Percentiles rank a stretch among this genome's conserved stretches.
Conservation (phyloP, 2,113 vertebrate species). For the Gallinago paraguaiae region DNA sequence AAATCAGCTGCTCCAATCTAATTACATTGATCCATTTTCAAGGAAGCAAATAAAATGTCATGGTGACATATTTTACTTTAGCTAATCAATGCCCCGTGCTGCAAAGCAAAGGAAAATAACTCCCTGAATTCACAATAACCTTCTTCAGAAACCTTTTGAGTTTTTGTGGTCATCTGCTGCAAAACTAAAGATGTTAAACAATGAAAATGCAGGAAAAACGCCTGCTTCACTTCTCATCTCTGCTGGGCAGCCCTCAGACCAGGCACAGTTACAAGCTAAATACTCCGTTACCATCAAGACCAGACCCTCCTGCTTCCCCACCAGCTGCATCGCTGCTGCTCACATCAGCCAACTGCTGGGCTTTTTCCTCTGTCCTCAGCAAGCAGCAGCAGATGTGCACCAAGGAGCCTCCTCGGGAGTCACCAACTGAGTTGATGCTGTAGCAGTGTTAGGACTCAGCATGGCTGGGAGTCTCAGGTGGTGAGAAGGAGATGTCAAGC, state of each 20-base stretch:
- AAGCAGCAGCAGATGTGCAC: background rate
- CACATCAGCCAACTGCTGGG: fast-evolving
- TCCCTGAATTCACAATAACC: background rate
- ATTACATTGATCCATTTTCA: background rate
- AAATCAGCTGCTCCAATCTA: background rate
- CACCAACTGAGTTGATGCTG: background rate
- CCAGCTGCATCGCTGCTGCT: background rate
- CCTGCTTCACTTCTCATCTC: background rate
- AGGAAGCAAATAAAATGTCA: background rate
- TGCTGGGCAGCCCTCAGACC: background rate
- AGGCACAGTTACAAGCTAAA: background rate
- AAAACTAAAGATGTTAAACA: background rate
- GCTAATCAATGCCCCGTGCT: background rate
- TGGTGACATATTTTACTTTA: background rate
- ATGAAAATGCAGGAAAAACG: background rate
- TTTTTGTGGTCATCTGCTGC: background rate
- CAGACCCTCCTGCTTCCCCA: background rate
- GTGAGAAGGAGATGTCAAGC: background rate
- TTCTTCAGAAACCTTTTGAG: background rate
- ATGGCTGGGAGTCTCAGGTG: background rate
- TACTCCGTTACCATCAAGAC: background rate
- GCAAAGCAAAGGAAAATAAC: background rate
- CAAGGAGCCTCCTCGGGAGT: background rate
- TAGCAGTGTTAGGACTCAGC: fast-evolving
- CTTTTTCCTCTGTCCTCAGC: background rate